Conservation (phyloP, 2,797 vertebrate genomes). For the Anabas testudineus region DNA sequence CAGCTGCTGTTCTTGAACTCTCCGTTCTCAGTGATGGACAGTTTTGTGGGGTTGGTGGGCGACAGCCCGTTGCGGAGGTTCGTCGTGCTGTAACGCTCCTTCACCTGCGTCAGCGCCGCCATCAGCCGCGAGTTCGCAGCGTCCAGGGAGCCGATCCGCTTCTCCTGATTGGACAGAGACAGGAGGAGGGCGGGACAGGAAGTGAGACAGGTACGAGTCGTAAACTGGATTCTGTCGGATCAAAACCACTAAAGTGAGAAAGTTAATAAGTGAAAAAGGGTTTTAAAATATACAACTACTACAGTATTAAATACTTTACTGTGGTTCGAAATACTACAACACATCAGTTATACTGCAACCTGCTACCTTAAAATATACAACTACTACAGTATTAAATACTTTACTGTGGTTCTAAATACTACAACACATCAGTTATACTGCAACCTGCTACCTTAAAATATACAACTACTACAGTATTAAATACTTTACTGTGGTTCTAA, state of each 20-base stretch:
- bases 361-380: too few relatives aligned
- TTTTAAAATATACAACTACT: too few relatives aligned
- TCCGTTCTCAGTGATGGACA: constrained; percentile 98
- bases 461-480: too few relatives aligned
- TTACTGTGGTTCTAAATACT: too few relatives aligned
- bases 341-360: too few relatives aligned
- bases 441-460: too few relatives aligned
- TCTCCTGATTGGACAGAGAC: constrained; percentile 87
- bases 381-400: too few relatives aligned
- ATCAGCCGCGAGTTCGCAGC: constrained; percentile 94
- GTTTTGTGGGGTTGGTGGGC: constrained; percentile 93
- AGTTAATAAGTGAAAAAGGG: too few relatives aligned
- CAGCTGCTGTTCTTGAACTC: constrained; percentile 99
- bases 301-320: too few relatives aligned
- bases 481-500: too few relatives aligned
- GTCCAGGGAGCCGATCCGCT: constrained; percentile 93
- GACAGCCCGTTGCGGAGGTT: constrained; percentile 92
- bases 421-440: too few relatives aligned
- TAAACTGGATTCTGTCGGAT: constrained; percentile 6
- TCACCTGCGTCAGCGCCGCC: constrained; percentile 96
- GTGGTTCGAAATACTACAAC: too few relatives aligned
- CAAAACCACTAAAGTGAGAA: constrained; percentile 28
- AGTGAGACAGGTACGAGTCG: constrained; percentile 18
- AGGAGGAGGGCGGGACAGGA: constrained; percentile 69
- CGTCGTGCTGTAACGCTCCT: constrained; percentile 94